Conservation (phyloP, 2,797 vertebrate species). For the Catharus ustulatus region DNA sequence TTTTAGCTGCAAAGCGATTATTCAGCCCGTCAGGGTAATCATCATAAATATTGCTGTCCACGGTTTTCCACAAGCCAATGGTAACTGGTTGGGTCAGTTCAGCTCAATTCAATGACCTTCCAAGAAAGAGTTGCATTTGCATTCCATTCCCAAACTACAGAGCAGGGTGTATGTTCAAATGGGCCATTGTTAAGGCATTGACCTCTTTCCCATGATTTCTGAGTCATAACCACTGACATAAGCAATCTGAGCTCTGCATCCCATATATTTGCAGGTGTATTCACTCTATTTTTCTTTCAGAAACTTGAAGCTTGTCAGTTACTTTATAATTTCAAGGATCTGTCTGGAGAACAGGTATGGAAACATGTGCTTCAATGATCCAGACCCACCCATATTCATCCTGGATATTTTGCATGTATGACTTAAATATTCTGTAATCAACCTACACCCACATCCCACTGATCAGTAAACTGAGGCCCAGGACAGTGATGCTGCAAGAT, state of each 20-base stretch:
- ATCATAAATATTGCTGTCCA: slow-evolving; percentile 43
- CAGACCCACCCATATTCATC: not conserved
- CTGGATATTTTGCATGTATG: not conserved
- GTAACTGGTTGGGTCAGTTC: slow-evolving; percentile 34
- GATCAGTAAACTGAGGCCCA: not conserved
- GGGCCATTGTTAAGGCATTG: not conserved
- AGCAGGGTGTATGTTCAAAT: not conserved
- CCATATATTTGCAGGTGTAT: not conserved
- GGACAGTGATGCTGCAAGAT: not conserved
- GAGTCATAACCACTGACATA: not conserved
- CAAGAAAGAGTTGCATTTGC: slow-evolving; percentile 9
- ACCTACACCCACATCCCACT: not conserved
- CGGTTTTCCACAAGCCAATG: not conserved
- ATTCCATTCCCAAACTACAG: not conserved
- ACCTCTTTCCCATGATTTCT: slow-evolving; percentile 4
- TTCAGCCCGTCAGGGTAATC: slow-evolving; percentile 44
- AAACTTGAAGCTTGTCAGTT: not conserved
- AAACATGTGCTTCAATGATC: not conserved
- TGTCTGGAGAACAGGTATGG: not conserved
- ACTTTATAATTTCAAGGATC: not conserved
- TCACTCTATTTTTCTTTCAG: not conserved
- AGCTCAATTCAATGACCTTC: slow-evolving; percentile 25
- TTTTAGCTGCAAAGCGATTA: slow-evolving; percentile 47
- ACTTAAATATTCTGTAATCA: not conserved
- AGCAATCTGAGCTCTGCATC: not conserved